These are phyloP conservation scores for Seladonia tumulorum DNA, from an alignment of 2,888 invertebrate genomes.

Conservation along the genomic window DNA sequence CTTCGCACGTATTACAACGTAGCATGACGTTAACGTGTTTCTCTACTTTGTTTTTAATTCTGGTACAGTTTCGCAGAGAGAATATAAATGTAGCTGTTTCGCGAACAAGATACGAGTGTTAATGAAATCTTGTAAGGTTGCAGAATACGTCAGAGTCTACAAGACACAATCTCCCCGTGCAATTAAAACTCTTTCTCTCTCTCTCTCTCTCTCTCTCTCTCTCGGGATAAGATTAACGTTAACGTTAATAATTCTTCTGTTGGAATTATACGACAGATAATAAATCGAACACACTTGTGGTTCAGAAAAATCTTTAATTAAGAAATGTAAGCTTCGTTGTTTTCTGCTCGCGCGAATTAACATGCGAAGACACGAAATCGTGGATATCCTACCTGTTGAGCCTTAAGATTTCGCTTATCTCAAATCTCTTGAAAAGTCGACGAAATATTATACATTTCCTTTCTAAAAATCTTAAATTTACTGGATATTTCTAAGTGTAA, in stretches of 20 bases:
- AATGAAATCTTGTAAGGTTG: slow-evolving; percentile 10
- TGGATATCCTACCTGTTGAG: too few relatives aligned
- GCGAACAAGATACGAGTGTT: slow-evolving; percentile 11
- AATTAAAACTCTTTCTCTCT: neutral
- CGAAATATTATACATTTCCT: neutral
- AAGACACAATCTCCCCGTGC: neutral
- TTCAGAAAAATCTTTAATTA: neutral
- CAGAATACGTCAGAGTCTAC: neutral
- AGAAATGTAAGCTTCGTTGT: neutral
- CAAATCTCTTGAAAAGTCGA: too few relatives aligned
- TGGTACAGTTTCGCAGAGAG: neutral
- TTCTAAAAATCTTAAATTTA: neutral
- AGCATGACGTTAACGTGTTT: neutral
- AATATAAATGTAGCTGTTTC: neutral
- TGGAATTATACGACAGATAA: neutral
- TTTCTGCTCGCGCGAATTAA: neutral
- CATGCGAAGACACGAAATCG: too few relatives aligned
- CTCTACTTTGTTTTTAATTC: neutral
- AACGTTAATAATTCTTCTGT: neutral
- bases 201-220: neutral
- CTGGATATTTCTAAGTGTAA: neutral
- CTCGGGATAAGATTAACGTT: neutral
- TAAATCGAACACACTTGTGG: neutral
- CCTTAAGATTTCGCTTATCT: neutral
- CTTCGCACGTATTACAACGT: neutral